Conservation (phyloP, 2,113 vertebrate genomes). For the Hyaena hyaena region DNA sequence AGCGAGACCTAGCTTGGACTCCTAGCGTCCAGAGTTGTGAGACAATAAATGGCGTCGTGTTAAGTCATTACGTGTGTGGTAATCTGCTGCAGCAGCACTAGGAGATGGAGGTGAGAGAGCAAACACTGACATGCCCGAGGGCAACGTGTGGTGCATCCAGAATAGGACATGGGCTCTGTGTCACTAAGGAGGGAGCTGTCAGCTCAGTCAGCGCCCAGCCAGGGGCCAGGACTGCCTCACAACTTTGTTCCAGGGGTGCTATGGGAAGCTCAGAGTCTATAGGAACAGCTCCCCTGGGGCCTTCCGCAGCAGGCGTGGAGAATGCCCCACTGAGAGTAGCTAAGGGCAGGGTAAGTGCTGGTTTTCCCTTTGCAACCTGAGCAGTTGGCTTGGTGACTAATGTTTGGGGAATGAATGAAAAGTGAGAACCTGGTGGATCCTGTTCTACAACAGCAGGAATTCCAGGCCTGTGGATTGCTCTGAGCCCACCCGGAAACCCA, state of each 20-base stretch:
- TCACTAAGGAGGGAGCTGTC: not conserved
- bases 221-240: not conserved
- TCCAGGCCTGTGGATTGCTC: not conserved
- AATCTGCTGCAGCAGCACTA: not conserved
- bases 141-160: not conserved
- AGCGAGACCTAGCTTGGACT: not conserved
- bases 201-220: not conserved
- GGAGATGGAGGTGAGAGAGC: accelerated
- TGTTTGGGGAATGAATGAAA: not conserved
- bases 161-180: not conserved
- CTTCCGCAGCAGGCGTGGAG: not conserved
- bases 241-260: not conserved
- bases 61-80: not conserved
- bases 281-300: not conserved
- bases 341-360: not conserved
- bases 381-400: not conserved
- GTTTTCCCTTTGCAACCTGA: not conserved
- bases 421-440: not conserved
- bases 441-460: not conserved
- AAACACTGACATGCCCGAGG: not conserved
- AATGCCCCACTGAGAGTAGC: not conserved
- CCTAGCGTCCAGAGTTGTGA: not conserved
- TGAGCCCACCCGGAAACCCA: not conserved
- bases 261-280: accelerated
- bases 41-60: not conserved